These are phyloP conservation scores for Chrysochloris asiatica DNA, from an alignment of 2,113 vertebrate genomes.

Conservation along the genomic window DNA sequence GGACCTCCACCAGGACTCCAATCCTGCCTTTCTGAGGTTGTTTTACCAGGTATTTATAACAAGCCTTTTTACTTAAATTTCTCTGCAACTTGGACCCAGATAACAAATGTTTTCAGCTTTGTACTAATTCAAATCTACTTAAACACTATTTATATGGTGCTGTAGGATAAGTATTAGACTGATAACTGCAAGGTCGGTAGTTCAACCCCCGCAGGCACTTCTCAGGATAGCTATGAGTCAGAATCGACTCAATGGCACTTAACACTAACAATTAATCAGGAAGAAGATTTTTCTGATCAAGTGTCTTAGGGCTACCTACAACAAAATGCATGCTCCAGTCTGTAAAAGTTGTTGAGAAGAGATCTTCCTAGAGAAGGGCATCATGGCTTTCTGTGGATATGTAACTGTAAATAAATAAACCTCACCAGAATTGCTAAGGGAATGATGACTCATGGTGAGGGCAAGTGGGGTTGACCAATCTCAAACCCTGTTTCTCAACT, in stretches of 20 bases:
- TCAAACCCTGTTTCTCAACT: conserved; percentile 19
- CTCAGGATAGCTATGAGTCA: too few species aligned
- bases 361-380: neutral
- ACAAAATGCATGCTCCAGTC: neutral
- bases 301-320: neutral
- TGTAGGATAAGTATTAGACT: too few species aligned
- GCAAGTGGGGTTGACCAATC: neutral
- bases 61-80: neutral
- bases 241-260: too few species aligned
- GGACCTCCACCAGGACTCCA: conserved; percentile 83
- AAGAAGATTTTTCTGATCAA: neutral
- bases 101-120: conserved; percentile 13
- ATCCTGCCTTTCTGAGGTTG: conserved; percentile 85
- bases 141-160: neutral
- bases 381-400: neutral
- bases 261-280: neutral
- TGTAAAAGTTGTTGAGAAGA: neutral
- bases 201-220: too few species aligned
- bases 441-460: neutral
- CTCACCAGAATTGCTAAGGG: conserved; percentile 16
- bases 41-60: conserved; percentile 89
- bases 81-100: neutral
- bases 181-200: too few species aligned
- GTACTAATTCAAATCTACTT: conserved; percentile 11
- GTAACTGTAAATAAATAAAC: neutral